A percentile compares a stretch with the other conserved stretches of the same genome.
Conservation (phyloP, 2,888 invertebrate species). For the Xylophagus ater region DNA sequence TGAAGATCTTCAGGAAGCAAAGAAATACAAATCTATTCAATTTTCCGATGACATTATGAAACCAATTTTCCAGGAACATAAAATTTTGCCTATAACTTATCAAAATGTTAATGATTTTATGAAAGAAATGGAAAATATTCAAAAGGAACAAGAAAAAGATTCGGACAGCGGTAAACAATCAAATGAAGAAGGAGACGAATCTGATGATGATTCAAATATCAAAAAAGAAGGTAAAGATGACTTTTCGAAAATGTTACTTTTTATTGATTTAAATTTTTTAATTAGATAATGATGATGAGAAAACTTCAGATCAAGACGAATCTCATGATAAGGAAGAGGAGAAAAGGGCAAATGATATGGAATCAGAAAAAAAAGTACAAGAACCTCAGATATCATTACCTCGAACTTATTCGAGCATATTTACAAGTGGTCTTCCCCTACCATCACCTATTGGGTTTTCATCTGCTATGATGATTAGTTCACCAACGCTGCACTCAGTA, state of each 20-base stretch:
- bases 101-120: constrained; percentile 88
- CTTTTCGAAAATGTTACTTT: too few relatives aligned
- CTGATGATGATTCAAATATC: constrained; percentile 9
- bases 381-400: constrained; percentile 17
- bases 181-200: constrained; percentile 6
- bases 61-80: constrained; percentile 70
- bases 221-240: background rate
- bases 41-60: constrained; percentile 50
- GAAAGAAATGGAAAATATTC: constrained; percentile 84
- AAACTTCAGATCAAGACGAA: too few relatives aligned
- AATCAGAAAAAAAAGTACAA: constrained; percentile 5
- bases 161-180: constrained; percentile 24
- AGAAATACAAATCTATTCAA: constrained; percentile 45
- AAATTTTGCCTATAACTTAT: constrained; percentile 79
- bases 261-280: too few relatives aligned
- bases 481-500: constrained; percentile 46
- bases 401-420: constrained; percentile 23
- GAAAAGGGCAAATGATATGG: too few relatives aligned
- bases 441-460: constrained; percentile 44
- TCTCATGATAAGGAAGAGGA: background rate
- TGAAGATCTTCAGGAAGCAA: constrained; percentile 33
- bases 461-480: constrained; percentile 44
- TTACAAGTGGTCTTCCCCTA: constrained; percentile 42
- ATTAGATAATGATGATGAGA: too few relatives aligned
- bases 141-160: constrained; percentile 60